Evolutionary conservation across 2,113 vertebrate genomes (phyloP).

Genomic region (Isurus oxyrinchus): DNA sequence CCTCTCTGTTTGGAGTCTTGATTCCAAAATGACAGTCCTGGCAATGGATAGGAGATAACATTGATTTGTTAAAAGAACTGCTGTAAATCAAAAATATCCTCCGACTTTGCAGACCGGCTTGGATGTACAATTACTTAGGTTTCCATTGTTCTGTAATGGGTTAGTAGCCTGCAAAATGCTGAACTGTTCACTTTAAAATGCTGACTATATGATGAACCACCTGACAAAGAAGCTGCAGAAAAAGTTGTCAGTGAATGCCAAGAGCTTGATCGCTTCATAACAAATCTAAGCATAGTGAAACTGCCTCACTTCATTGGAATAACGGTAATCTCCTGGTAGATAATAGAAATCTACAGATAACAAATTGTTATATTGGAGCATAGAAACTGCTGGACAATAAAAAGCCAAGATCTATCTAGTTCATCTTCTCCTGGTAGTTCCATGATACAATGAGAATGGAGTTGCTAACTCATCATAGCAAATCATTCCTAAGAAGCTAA

Average conservation of each 20-base stretch:
- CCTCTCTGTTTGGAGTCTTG: not conserved
- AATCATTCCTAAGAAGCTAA: not conserved
- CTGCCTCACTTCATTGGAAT: not conserved
- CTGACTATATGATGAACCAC: not conserved
- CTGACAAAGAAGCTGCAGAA: not conserved
- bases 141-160: not conserved
- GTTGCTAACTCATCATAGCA: not conserved
- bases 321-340: not conserved
- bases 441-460: not conserved
- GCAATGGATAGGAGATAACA: not conserved
- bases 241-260: not conserved
- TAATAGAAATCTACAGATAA: not conserved
- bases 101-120: not conserved
- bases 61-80: conserved; percentile 24
- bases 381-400: not conserved
- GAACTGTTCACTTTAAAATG: conserved; percentile 2
- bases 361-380: not conserved
- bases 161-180: not conserved
- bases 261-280: not conserved
- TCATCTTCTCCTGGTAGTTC: not conserved
- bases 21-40: conserved; percentile 14
- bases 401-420: not conserved
- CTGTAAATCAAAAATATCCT: not conserved
- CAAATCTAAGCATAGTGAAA: not conserved
- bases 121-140: not conserved